phyloP scores from a whole-genome alignment of 2,113 vertebrate species.

The Sinosuthora webbiana region DNA sequence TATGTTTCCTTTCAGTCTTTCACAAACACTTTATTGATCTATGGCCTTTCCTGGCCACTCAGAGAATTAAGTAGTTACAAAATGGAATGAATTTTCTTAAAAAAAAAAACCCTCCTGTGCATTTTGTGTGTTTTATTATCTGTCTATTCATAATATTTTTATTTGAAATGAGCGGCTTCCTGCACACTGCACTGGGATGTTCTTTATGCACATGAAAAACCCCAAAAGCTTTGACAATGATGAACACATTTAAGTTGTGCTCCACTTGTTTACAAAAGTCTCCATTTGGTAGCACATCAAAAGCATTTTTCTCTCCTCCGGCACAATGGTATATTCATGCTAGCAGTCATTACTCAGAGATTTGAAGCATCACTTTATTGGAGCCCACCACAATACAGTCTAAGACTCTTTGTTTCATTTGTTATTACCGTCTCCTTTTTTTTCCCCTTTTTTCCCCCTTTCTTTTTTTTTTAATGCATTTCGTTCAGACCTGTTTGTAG shows the following conservation, averaged over 20 bases:
- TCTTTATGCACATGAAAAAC: conserved; percentile 26
- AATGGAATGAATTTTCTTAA: conserved; percentile 23
- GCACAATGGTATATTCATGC: conserved; percentile 76
- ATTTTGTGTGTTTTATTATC: conserved; percentile 46
- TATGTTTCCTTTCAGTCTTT: conserved; percentile 78
- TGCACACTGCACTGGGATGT: neutral
- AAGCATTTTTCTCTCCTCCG: conserved; percentile 64
- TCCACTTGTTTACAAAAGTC: conserved; percentile 74
- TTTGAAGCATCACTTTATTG: conserved; percentile 73
- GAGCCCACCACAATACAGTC: conserved; percentile 61
- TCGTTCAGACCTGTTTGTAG: conserved; percentile 44
- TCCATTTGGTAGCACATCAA: conserved; percentile 74
- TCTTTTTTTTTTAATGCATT: neutral
- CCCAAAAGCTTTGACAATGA: conserved; percentile 65
- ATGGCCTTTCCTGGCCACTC: conserved; percentile 63
- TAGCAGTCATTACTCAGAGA: conserved; percentile 69
- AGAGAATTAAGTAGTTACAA: conserved; percentile 64
- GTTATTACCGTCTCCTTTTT: conserved; percentile 33
- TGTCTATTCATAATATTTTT: conserved; percentile 67
- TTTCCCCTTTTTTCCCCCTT: too few species aligned
- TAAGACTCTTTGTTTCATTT: conserved; percentile 67
- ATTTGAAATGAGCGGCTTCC: conserved; percentile 17
- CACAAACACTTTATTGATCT: conserved; percentile 74
- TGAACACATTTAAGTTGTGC: conserved; percentile 67
- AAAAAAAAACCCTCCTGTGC: neutral